These are phyloP conservation scores for Campylomormyrus numenius DNA, from an alignment of 2,113 vertebrate genomes.

Conservation along the genomic window DNA sequence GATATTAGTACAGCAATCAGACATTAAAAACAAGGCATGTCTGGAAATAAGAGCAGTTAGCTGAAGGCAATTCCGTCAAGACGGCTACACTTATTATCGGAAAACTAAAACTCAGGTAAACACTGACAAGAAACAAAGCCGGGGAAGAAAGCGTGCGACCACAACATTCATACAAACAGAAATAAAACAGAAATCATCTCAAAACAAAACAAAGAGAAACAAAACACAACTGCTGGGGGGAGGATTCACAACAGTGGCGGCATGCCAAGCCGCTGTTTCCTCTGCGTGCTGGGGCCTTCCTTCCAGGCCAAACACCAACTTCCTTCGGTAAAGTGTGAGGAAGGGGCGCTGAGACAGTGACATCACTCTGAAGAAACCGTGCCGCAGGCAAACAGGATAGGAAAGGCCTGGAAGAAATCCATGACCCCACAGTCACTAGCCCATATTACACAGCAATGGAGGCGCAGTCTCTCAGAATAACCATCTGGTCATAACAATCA, in stretches of 20 bases:
- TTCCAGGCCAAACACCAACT: background rate
- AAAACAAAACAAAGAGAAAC: background rate
- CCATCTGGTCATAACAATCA: background rate
- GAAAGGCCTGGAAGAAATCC: background rate
- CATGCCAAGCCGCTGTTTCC: background rate
- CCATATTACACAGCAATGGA: background rate
- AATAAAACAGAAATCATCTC: background rate
- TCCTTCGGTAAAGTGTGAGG: background rate
- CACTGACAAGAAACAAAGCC: slow-evolving; percentile 12
- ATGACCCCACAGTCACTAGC: background rate
- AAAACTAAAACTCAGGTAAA: background rate
- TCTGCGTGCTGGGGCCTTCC: slow-evolving; percentile 1
- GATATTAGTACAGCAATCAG: slow-evolving; percentile 62
- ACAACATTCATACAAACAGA: background rate
- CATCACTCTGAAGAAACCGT: background rate
- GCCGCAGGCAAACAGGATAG: background rate
- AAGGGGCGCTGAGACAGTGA: background rate
- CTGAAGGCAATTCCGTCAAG: background rate
- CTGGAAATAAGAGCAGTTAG: slow-evolving; percentile 29
- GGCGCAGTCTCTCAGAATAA: background rate
- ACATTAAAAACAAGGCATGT: slow-evolving; percentile 44
- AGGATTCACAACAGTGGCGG: background rate
- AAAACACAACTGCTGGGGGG: background rate
- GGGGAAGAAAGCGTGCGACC: background rate
- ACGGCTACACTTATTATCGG: background rate